Base-by-base conservation (phyloP, 2,888 invertebrate genomes). In the Branchipolynoe longqiensis region DNA sequence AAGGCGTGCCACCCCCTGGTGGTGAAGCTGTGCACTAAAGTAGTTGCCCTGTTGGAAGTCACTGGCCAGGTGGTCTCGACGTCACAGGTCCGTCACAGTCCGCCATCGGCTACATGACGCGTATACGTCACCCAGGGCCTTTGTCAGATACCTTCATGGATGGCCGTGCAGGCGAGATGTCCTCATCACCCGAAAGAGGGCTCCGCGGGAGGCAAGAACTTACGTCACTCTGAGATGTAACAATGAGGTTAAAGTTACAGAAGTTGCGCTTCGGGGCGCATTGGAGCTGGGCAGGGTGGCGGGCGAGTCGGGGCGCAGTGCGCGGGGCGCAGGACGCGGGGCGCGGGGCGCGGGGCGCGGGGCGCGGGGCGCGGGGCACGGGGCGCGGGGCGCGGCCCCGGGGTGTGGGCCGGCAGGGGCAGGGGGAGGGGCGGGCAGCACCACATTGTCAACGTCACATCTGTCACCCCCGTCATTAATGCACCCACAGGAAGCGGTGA, bases 391-490 rank as follows among this genome's bases (percentile, higher is more conserved):
- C 31, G 38, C 8, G 73, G 36, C 38, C 1, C 8, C 12, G 22
- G 73, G 31, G 31, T 18, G 73, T 3, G 73, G 12, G 8, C 2
- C 14, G 73, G 73, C n/a, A 40, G 12, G 41, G 73, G 38, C 73
- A 41, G 62, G 18, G 78, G 78, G 48, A 48, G 78, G 78, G 28
- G 48, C 78, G 14, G 48, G 28, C 40, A 28, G 18, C 14, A 69
- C 78, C 78, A 78, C 78, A 78, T 78, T 25, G 78, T 78, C 25
- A 78, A 22, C 78, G 78, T 78, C 78, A 78, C 78, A 78, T 78
- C 78, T 78, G 78, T 78, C 78, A 48, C 28, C 78, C 41, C 54
- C 48, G 41, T 69, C 18, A 69, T 69, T 69, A 69, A 69, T 69
- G 69, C 18, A 69, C 69, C 69, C 69, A 38, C 36, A 38, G 69